Conservation (phyloP, 2,113 vertebrate genomes). For the Diphyllodes magnificus region DNA sequence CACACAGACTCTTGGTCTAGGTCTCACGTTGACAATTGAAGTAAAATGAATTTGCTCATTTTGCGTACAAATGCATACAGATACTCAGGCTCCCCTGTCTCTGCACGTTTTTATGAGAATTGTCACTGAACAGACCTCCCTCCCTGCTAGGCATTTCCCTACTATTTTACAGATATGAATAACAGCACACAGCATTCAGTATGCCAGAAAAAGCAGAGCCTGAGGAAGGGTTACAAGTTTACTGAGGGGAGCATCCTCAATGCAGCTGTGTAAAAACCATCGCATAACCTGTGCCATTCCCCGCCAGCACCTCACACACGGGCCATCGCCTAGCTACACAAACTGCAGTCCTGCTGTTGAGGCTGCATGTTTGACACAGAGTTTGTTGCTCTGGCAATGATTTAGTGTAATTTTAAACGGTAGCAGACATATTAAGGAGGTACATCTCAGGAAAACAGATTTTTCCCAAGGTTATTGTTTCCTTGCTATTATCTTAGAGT, state of each 20-base stretch:
- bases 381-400: not conserved
- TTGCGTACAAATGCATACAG: accelerated
- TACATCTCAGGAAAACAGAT: not conserved
- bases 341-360: not conserved
- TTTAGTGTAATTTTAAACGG: not conserved
- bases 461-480: not conserved
- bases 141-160: not conserved
- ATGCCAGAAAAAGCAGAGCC: not conserved
- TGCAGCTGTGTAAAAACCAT: accelerated
- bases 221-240: not conserved
- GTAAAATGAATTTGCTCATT: not conserved
- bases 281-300: not conserved
- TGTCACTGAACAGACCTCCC: not conserved
- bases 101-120: not conserved
- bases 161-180: not conserved
- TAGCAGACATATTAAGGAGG: not conserved
- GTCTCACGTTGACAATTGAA: not conserved
- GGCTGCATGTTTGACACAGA: not conserved
- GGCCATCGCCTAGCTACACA: not conserved
- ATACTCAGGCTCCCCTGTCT: not conserved
- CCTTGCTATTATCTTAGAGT: not conserved
- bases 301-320: accelerated
- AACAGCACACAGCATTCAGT: not conserved
- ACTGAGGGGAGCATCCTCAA: not conserved
- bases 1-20: not conserved